Conservation (phyloP, 1,140 invertebrate species). For the Zaprionus ornatus region DNA sequence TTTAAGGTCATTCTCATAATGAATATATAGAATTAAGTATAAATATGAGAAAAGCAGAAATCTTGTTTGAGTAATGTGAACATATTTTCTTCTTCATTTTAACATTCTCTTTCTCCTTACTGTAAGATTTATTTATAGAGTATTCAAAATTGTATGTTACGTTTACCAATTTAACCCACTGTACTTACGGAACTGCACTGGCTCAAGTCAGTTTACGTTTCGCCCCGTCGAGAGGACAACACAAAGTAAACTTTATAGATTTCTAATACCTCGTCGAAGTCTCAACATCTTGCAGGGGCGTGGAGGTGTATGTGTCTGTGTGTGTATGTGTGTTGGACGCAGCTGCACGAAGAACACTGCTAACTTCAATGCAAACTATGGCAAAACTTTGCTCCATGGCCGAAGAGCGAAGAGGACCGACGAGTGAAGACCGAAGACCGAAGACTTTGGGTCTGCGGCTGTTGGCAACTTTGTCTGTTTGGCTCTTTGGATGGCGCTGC, state of each 20-base stretch:
- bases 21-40: neutral
- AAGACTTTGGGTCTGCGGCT: slow-evolving; percentile 51
- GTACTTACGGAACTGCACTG: neutral
- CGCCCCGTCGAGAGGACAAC: slow-evolving; percentile 9
- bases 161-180: neutral
- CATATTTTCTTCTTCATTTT: too few species aligned
- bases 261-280: slow-evolving; percentile 56
- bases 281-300: slow-evolving; percentile 18
- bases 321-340: slow-evolving; percentile 23
- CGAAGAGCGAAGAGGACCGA: slow-evolving; percentile 13
- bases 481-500: slow-evolving; percentile 28
- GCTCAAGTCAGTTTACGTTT: slow-evolving; percentile 6
- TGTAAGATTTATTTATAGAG: too few species aligned
- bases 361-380: slow-evolving; percentile 64
- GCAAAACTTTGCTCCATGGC: slow-evolving; percentile 51
- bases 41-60: neutral
- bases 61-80: too few species aligned
- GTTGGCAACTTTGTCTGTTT: slow-evolving; percentile 56
- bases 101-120: too few species aligned
- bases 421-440: slow-evolving; percentile 27
- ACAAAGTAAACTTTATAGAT: slow-evolving; percentile 72
- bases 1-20: neutral
- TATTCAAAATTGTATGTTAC: neutral
- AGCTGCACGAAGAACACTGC: slow-evolving; percentile 55
- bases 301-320: slow-evolving; percentile 15